These are phyloP conservation scores for Deroplatys truncata DNA, from an alignment of 2,888 invertebrate genomes.

Conservation along the genomic window DNA sequence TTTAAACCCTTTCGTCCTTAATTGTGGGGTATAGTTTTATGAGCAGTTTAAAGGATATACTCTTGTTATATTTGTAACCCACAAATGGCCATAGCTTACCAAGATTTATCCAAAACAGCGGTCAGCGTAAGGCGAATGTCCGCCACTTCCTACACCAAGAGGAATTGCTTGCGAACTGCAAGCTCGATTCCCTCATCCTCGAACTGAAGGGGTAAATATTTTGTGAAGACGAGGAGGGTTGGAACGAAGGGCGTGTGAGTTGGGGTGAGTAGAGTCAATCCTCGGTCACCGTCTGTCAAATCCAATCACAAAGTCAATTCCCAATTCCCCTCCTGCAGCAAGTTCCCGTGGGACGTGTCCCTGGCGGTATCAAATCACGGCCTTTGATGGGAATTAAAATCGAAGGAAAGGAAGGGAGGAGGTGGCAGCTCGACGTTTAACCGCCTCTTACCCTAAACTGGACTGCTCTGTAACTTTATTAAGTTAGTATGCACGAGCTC, in stretches of 20 bases:
- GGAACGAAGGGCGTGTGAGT: not conserved
- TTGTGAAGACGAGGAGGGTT: not conserved
- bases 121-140: not conserved
- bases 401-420: conserved; percentile 7
- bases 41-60: too few species aligned
- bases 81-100: too few species aligned
- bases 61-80: too few species aligned
- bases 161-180: not conserved
- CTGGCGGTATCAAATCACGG: conserved; percentile 24
- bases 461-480: not conserved
- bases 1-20: too few species aligned
- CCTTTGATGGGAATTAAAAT: conserved; percentile 28
- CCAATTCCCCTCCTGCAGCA: conserved; percentile 16
- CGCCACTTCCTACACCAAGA: too few species aligned
- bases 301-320: conserved; percentile 32
- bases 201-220: conserved; percentile 12
- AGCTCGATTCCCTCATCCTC: not conserved
- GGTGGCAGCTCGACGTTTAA: not conserved
- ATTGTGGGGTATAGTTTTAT: too few species aligned
- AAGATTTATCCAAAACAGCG: not conserved
- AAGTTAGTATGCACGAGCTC: not conserved
- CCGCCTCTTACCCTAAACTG: not conserved
- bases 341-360: conserved; percentile 8
- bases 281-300: conserved; percentile 32
- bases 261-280: conserved; percentile 23